Evolutionary conservation across 2,797 vertebrate genomes (phyloP).

Genomic region (Todus mexicanus): DNA sequence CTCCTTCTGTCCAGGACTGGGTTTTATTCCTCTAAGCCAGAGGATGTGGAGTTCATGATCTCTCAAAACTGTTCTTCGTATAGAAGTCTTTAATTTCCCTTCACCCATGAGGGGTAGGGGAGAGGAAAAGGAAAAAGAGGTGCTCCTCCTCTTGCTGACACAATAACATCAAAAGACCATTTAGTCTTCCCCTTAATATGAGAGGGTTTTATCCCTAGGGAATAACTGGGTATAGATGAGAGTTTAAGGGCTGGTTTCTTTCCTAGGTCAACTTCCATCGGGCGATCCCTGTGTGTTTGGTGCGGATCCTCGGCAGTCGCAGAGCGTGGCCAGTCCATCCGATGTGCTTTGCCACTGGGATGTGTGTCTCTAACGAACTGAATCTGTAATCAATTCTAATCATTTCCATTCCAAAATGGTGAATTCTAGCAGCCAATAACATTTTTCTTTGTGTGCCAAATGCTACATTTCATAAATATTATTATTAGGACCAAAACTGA

Average conservation of each 20-base stretch:
- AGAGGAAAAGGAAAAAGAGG: not conserved
- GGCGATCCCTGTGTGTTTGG: not conserved
- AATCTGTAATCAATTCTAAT: not conserved
- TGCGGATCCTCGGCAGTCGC: not conserved
- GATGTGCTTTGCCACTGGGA: not conserved
- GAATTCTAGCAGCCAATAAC: not conserved
- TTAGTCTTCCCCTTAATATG: not conserved
- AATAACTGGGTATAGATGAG: not conserved
- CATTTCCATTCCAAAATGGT: not conserved
- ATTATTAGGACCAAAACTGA: not conserved
- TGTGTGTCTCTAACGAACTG: not conserved
- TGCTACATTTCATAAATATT: not conserved
- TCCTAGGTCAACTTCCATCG: not conserved
- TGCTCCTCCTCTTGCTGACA: not conserved
- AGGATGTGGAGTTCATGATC: not conserved
- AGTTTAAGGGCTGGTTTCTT: not conserved
- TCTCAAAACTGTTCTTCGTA: not conserved
- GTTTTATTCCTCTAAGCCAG: not conserved
- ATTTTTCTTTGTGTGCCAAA: not conserved
- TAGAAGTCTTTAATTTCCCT: not conserved
- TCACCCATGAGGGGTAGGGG: not conserved
- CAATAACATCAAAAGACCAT: not conserved
- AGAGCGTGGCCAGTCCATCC: not conserved
- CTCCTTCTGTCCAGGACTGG: not conserved
- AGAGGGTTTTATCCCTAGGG: not conserved